phyloP scores from a whole-genome alignment of 2,113 vertebrate species.

The Pelodiscus sinensis region DNA sequence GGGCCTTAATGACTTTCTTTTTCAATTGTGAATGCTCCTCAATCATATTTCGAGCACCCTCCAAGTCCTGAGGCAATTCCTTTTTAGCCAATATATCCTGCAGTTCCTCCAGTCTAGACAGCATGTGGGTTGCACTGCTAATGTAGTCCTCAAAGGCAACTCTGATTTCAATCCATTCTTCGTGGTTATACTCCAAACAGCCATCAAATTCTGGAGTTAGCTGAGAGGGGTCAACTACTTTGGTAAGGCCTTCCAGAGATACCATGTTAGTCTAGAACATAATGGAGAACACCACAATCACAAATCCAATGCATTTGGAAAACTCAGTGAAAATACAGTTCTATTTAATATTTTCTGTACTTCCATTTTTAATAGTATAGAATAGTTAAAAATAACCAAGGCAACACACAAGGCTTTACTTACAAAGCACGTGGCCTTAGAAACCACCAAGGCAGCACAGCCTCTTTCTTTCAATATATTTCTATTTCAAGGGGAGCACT shows the following conservation, averaged over 20 bases:
- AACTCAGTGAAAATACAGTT: background rate
- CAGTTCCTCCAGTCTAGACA: conserved; percentile 93
- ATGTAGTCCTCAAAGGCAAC: conserved; percentile 95
- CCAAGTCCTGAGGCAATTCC: conserved; percentile 93
- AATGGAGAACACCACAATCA: background rate
- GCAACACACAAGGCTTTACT: background rate
- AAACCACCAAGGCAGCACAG: background rate
- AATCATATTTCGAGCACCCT: conserved; percentile 92
- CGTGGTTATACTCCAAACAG: conserved; percentile 97
- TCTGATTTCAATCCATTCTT: conserved; percentile 97
- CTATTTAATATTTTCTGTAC: background rate
- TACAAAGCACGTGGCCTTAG: fast-evolving
- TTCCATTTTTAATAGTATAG: background rate
- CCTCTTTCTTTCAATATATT: background rate
- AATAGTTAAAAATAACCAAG: background rate
- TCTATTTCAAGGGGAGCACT: background rate
- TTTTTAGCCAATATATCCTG: conserved; percentile 95
- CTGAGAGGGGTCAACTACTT: conserved; percentile 97
- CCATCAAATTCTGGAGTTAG: conserved; percentile 97
- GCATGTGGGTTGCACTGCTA: conserved; percentile 90
- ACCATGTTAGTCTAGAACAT: conserved; percentile 94
- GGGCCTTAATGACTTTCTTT: conserved; percentile 95
- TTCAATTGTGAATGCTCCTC: conserved; percentile 94
- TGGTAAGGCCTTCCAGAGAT: conserved; percentile 97
- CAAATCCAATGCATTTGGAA: background rate